Conservation (phyloP, 2,888 invertebrate species). For the Malacosoma neustria region DNA sequence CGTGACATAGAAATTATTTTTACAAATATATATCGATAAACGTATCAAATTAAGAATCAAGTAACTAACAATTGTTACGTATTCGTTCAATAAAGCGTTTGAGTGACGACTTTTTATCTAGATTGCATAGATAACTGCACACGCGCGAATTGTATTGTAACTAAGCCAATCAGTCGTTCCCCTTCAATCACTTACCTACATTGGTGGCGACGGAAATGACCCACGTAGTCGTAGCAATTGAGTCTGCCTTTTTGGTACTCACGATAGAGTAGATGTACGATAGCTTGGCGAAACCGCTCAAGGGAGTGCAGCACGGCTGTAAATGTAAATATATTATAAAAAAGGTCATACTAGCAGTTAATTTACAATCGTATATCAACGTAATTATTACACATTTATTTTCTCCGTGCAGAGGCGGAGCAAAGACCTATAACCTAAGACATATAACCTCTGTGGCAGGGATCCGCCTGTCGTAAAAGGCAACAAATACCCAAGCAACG, state of each 20-base stretch:
- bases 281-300: constrained; percentile 88
- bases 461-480: too few species aligned
- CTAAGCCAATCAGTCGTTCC: neutral
- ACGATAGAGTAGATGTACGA: constrained; percentile 85
- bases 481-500: too few species aligned
- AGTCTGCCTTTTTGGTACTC: constrained; percentile 80
- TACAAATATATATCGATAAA: neutral
- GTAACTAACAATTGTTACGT: neutral
- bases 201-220: constrained; percentile 87
- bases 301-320: constrained; percentile 84
- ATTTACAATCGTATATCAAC: neutral
- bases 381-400: too few species aligned
- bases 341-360: too few species aligned
- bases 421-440: too few species aligned
- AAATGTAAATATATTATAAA: constrained; percentile 22
- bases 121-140: too few species aligned
- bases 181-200: constrained; percentile 76
- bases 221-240: constrained; percentile 88
- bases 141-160: too few species aligned
- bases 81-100: too few species aligned
- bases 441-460: too few species aligned
- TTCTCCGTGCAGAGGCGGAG: too few species aligned
- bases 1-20: too few species aligned
- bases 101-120: too few species aligned
- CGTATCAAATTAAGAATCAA: neutral